These are phyloP conservation scores for Muscicapa adusta DNA, from an alignment of 2,113 vertebrate genomes.

Conservation along the genomic window DNA sequence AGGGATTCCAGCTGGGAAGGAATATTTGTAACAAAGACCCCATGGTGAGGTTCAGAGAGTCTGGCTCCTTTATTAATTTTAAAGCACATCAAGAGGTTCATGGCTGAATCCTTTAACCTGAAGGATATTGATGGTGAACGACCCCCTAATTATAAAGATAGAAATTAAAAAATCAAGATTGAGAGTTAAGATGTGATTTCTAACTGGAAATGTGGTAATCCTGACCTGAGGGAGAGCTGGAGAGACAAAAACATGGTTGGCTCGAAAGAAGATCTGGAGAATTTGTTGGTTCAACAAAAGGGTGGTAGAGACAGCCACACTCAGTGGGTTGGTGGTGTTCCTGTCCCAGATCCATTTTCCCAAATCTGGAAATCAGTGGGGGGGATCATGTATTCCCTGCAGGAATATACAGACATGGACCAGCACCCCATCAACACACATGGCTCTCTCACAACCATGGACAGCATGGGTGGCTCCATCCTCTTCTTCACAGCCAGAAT, in stretches of 20 bases:
- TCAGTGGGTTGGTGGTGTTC: neutral
- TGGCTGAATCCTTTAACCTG: neutral
- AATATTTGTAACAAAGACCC: fast-evolving
- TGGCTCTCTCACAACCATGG: fast-evolving
- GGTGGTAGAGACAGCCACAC: too few species aligned
- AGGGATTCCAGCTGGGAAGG: neutral
- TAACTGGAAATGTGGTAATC: neutral
- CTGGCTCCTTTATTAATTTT: neutral
- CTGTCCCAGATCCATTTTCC: neutral
- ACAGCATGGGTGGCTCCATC: neutral
- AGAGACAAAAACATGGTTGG: neutral
- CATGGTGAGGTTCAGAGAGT: fast-evolving
- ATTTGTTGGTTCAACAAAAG: neutral
- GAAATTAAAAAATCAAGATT: neutral
- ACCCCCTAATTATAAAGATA: neutral
- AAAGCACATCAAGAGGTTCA: neutral
- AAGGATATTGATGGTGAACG: neutral
- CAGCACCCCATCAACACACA: too few species aligned
- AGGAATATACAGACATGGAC: neutral
- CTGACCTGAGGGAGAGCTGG: neutral
- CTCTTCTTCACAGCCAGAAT: neutral
- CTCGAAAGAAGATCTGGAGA: neutral
- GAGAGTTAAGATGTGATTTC: neutral
- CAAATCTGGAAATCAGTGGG: fast-evolving
- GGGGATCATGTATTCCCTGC: fast-evolving